phyloP scores from a whole-genome alignment of 2,113 vertebrate species.

The Muscicapa adusta region DNA sequence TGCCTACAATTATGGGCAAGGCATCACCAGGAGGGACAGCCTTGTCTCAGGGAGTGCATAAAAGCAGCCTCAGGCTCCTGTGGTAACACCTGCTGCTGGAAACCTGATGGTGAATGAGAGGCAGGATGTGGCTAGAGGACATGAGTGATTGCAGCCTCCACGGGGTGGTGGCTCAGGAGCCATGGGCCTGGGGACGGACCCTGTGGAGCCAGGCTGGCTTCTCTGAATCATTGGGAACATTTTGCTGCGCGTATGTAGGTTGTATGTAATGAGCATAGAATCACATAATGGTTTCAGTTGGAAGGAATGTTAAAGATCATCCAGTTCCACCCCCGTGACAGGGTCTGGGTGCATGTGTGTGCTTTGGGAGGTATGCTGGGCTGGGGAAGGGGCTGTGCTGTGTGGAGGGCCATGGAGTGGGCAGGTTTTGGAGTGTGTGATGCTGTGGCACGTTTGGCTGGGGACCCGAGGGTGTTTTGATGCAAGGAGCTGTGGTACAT shows the following conservation, averaged over 20 bases:
- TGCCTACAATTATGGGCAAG: neutral
- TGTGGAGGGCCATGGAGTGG: fast-evolving
- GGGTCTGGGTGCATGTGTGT: fast-evolving
- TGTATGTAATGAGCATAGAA: neutral
- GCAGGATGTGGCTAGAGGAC: neutral
- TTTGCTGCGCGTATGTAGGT: fast-evolving
- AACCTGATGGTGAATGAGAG: neutral
- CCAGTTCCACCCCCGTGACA: fast-evolving
- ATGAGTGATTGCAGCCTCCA: neutral
- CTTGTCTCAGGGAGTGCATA: neutral
- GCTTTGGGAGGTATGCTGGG: neutral
- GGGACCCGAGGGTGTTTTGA: neutral
- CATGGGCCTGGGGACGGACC: fast-evolving
- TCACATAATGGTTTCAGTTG: neutral
- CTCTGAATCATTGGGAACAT: neutral
- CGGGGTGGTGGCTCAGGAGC: neutral
- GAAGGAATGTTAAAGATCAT: neutral
- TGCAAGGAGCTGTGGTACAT: neutral
- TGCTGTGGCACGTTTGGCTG: neutral
- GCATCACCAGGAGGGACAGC: neutral
- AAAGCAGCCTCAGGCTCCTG: neutral
- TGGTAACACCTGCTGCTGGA: neutral
- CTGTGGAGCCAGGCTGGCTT: neutral
- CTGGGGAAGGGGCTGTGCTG: neutral
- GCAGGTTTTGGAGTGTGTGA: neutral